Evolutionary conservation across 2,888 invertebrate species (phyloP).

Genomic region (Drosophila anomalata): DNA sequence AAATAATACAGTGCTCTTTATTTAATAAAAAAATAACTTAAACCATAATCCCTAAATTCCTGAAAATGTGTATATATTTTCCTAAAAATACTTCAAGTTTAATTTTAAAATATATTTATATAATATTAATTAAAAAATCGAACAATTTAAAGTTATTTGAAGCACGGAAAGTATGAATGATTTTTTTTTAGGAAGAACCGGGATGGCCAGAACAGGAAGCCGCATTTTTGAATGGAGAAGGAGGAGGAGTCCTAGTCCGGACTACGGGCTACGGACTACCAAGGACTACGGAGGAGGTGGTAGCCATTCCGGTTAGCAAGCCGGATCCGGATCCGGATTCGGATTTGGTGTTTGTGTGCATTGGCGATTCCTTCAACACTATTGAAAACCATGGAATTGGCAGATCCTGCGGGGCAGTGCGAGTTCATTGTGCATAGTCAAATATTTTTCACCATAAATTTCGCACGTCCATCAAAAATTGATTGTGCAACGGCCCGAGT

Average conservation of each 20-base stretch:
- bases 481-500: slow-evolving; percentile 64
- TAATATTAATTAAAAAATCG: no score
- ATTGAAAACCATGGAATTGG: slow-evolving; percentile 5
- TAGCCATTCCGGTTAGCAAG: background rate
- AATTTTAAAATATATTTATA: no score
- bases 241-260: background rate
- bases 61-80: no score
- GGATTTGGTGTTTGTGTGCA: background rate
- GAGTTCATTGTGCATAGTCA: slow-evolving; percentile 79
- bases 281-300: background rate
- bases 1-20: no score
- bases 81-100: no score
- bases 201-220: background rate
- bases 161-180: background rate
- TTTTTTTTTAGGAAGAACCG: background rate
- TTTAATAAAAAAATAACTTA: no score
- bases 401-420: slow-evolving; percentile 9
- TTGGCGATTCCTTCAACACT: slow-evolving; percentile 18
- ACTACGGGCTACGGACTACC: background rate
- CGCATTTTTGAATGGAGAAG: background rate
- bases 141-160: background rate
- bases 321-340: slow-evolving; percentile 4
- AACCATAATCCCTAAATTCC: no score
- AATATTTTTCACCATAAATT: slow-evolving; percentile 81
- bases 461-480: slow-evolving; percentile 81